Conservation (phyloP, 2,888 invertebrate species). For the Alviniconcha strummeri region DNA sequence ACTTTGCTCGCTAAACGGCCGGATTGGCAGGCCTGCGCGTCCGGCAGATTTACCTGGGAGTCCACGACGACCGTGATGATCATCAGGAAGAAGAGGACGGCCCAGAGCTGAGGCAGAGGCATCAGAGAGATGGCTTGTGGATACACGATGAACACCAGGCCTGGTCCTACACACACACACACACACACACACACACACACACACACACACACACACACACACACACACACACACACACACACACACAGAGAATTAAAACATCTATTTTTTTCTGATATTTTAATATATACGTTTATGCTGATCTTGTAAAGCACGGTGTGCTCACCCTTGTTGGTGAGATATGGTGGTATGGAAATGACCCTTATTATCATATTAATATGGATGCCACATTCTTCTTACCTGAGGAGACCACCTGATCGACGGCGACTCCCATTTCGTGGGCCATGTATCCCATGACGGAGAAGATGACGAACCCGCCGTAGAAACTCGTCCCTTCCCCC, state of each 20-base stretch:
- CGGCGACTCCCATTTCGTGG: slow-evolving; percentile 1
- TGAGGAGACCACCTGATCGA: slow-evolving; percentile 21
- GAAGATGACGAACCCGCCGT: slow-evolving; percentile 20
- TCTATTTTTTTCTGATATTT: too few relatives aligned
- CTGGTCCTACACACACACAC: slow-evolving; percentile 31
- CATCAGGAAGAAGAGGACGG: slow-evolving; percentile 39
- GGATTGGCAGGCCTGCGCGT: too few relatives aligned
- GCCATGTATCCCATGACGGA: slow-evolving; percentile 30
- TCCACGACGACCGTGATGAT: slow-evolving; percentile 32
- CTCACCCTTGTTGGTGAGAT: too few relatives aligned
- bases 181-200: too few relatives aligned
- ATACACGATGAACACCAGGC: slow-evolving; percentile 38
- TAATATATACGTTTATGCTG: background rate
- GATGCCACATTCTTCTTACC: background rate
- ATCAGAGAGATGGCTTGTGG: slow-evolving; percentile 39
- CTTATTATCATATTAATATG: background rate
- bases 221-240: too few relatives aligned
- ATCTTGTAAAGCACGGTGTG: background rate
- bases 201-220: too few relatives aligned
- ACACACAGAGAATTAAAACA: too few relatives aligned
- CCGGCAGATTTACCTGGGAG: slow-evolving; percentile 26
- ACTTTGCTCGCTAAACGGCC: too few relatives aligned
- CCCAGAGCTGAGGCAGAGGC: slow-evolving; percentile 39
- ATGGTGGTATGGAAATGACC: background rate
- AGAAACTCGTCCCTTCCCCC: slow-evolving; percentile 16